Evolutionary conservation across 2,797 vertebrate genomes (phyloP).

Genomic region (Mareca strepera): DNA sequence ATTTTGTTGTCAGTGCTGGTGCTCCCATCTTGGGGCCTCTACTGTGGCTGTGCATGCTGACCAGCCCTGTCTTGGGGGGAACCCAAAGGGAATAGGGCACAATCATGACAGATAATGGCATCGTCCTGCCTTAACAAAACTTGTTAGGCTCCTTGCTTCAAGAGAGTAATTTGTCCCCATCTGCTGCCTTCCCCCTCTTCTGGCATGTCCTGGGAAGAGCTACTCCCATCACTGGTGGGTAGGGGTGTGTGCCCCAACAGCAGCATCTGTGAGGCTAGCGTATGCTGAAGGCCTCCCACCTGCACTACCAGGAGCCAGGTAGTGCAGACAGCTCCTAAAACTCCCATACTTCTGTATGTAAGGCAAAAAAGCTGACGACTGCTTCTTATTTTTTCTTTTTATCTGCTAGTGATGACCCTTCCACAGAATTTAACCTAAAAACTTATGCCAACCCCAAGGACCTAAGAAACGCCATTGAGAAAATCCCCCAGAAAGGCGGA

Average conservation of each 20-base stretch:
- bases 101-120: too few species aligned
- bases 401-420: constrained; percentile 86
- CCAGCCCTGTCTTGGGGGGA: not conserved
- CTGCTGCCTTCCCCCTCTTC: not conserved
- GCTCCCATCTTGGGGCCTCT: not conserved
- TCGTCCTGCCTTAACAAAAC: not conserved
- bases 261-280: not conserved
- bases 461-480: constrained; percentile 88
- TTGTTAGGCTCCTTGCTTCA: not conserved
- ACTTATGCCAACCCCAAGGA: constrained; percentile 86
- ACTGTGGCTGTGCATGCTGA: too few species aligned
- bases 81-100: not conserved
- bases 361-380: not conserved
- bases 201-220: not conserved
- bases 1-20: not conserved
- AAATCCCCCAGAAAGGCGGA: constrained; percentile 93
- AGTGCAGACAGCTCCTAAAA: not conserved
- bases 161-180: not conserved
- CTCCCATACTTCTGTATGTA: not conserved
- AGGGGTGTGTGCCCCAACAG: not conserved
- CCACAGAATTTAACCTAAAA: constrained; percentile 92
- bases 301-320: not conserved
- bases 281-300: rapidly evolving
- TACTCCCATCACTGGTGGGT: not conserved
- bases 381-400: constrained; percentile 51